Evolutionary conservation across 2,888 invertebrate species (phyloP), one percentile per base, ranked within the genome.

Genomic region (Conops quadrifasciatus): DNA sequence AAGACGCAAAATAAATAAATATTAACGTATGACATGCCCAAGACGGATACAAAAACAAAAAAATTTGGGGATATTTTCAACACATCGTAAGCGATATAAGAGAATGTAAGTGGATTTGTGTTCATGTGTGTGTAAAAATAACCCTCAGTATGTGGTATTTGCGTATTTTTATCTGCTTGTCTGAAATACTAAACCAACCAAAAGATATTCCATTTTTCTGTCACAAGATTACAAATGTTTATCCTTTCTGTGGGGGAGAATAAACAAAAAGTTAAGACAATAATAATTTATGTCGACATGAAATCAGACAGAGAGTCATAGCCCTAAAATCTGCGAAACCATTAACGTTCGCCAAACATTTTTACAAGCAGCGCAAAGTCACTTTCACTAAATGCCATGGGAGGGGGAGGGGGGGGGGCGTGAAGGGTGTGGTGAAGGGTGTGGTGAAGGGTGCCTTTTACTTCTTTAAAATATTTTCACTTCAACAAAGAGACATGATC

Each of bases 201-300:
- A 45, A n/a, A 19, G 21, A 60, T 26, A 26, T 26, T 21, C 58
- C 9, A 7, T 36, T 36, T 7, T 58, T 24, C 58, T 58, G 24
- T 15, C 58, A 26, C 7, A 60, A 60, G 60, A 47, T 49, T 63
- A 21, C 26, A 47, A 45, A 63, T 24, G 47, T 63, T 2, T 26
- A 43, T 45, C 24, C 19, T 28, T 19, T 11, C 15, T 63, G n/a
- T 5, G 47, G 49, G 58, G 26, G 47, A 47, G 43, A 63, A 45
- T 7, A 45, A 16, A 9, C 36, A 45, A 47, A 63, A 63, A 63
- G 67, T 56, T 67, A 43, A 49, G 64, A 47, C 47, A 43, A 47
- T 49, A 64, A 64, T 64, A 64, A 64, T 26, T 64, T 26, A 64
- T 64, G 64, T 64, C 49, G 47, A 49, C 64, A 49, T 13, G 64